Evolutionary conservation across 2,797 vertebrate genomes (phyloP).

Genomic region (Sphenopsis melanotis): DNA sequence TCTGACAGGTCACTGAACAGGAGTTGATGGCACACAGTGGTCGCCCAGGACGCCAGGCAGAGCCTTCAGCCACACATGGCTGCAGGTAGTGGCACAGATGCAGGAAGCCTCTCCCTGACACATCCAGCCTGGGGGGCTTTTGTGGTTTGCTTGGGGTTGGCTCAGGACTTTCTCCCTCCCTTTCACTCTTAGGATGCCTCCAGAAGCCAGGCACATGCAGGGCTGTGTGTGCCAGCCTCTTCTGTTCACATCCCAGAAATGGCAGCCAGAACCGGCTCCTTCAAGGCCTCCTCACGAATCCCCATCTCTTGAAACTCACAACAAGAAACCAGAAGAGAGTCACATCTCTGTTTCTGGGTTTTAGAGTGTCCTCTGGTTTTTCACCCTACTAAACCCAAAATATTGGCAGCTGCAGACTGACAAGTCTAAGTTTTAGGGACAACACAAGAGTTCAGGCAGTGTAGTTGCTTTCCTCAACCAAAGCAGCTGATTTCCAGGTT

Average conservation of each 20-base stretch:
- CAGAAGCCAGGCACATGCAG: background rate
- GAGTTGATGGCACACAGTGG: slow-evolving; percentile 71
- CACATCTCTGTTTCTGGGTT: background rate
- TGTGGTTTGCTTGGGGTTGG: background rate
- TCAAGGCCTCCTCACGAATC: background rate
- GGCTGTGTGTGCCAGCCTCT: background rate
- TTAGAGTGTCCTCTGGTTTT: background rate
- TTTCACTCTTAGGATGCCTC: background rate
- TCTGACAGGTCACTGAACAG: slow-evolving; percentile 83
- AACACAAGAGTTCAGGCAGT: background rate
- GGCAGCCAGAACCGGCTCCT: background rate
- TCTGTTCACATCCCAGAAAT: background rate
- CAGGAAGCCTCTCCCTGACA: background rate
- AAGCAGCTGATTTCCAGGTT: background rate
- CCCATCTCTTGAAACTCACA: background rate
- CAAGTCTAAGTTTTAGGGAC: background rate
- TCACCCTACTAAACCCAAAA: background rate
- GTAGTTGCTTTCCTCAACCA: background rate
- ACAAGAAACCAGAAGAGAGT: background rate
- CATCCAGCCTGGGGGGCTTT: background rate
- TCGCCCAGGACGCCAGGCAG: background rate
- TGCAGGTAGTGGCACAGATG: background rate
- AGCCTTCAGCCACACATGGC: slow-evolving; percentile 49
- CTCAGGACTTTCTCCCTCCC: background rate
- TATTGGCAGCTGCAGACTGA: background rate